Evolutionary conservation across 2,113 vertebrate genomes (phyloP).

Genomic region (Leptosomus discolor): DNA sequence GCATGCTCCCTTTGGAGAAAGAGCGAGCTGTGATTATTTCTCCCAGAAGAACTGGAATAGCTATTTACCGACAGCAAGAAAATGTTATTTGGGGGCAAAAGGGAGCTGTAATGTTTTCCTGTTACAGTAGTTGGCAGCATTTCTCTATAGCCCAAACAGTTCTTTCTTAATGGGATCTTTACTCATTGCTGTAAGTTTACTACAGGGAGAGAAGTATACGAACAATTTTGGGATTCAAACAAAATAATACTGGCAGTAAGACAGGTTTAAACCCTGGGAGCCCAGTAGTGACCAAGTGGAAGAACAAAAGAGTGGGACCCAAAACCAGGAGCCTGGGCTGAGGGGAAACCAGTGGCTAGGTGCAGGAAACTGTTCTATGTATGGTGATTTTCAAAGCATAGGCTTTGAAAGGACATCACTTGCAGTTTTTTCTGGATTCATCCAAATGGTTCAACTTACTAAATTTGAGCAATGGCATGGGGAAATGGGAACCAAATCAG

Average conservation of each 20-base stretch:
- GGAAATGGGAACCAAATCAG: not conserved
- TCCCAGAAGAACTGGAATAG: not conserved
- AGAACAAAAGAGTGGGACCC: not conserved
- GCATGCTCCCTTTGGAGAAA: not conserved
- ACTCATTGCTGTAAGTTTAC: not conserved
- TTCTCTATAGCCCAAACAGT: slow-evolving; percentile 56
- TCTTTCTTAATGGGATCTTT: not conserved
- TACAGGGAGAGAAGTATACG: not conserved
- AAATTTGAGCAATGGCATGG: not conserved
- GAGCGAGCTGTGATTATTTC: not conserved
- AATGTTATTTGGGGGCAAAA: slow-evolving; percentile 29
- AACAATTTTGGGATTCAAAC: not conserved
- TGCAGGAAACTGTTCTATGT: not conserved
- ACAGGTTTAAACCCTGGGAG: not conserved
- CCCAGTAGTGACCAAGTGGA: fast-evolving
- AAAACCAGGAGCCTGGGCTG: not conserved
- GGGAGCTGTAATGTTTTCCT: slow-evolving; percentile 60
- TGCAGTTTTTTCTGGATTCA: not conserved
- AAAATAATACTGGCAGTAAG: not conserved
- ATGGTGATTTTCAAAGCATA: not conserved
- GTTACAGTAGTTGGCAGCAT: slow-evolving; percentile 69
- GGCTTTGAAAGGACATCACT: not conserved
- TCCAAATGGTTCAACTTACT: not conserved
- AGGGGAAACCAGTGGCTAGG: not conserved
- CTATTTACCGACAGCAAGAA: not conserved